Evolutionary conservation across 30 jellyfish, hydroid and myxozoan genomes (phyloP), one percentile per base, ranked within the genome.

Genomic region (Rhopilema esculentum): DNA sequence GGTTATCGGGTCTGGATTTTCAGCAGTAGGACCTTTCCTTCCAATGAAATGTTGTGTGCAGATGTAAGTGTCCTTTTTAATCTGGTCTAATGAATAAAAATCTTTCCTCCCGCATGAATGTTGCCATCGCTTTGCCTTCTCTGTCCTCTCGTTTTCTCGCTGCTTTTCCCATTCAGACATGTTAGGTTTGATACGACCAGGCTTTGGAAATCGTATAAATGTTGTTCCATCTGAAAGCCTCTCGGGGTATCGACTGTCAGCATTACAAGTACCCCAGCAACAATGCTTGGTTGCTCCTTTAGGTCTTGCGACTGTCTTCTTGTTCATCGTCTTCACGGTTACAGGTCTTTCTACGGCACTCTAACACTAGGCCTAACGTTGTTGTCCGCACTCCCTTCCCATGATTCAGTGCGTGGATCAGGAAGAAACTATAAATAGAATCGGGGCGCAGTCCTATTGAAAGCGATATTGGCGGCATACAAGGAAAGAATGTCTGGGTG

Each of bases 41-140:
- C 92, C 92, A 69, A 83, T 49, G 52, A 83, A 30, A 69, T 69
- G 92, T 48, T 22, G 27, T 1, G 92, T 29, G 30, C 92, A 83
- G 24, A 83, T 67, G 87, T 69, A 83, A 29, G 87, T 83, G 67
- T 70, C 86, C 29, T 83, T 83, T 26, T 15, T 67, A n/a, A 83
- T 83, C 4, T 83, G 79, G 8, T 15, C 18, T 4, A 83, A 20
- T 33, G 20, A 33, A 65, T 21, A 21, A 53, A 67, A 67, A 16
- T 22, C 76, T 51, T 83, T 69, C 25, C 92, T 27, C 19, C 92
- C 92, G 50, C 92, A 83, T 24, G 79, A 53, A 69, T 67, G 77
- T 19, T 29, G 53, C 92, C 92, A 83, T 66, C 67, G 75, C 69
- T 83, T 83, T 1, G 88, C 88, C 65, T 83, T 69, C 79, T 30